phyloP scores from a whole-genome alignment of 2,113 vertebrate genomes.

The Dendrocopos noguchii region DNA sequence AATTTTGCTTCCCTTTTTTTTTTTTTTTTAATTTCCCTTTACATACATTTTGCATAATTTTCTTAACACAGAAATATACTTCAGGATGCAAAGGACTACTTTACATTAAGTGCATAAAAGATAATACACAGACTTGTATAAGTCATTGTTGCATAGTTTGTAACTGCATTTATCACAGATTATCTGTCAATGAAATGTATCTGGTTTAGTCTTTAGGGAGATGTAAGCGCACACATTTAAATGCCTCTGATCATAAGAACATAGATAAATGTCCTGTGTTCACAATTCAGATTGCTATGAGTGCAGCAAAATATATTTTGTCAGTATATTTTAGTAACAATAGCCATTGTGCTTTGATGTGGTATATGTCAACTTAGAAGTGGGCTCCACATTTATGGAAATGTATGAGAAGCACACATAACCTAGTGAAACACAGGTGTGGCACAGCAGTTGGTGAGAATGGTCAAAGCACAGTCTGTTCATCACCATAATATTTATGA shows the following conservation, averaged over 20 bases:
- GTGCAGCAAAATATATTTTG: neutral
- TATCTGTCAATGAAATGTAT: neutral
- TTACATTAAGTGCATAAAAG: neutral
- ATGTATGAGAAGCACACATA: neutral
- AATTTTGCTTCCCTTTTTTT: neutral
- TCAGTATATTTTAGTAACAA: neutral
- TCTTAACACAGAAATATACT: neutral
- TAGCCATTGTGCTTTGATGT: neutral
- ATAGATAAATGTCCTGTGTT: neutral
- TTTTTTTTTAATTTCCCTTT: neutral
- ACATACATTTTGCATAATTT: neutral
- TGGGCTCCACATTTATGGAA: fast-evolving
- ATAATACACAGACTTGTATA: neutral
- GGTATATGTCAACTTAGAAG: neutral
- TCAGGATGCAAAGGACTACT: neutral
- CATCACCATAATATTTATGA: neutral
- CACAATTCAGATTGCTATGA: neutral
- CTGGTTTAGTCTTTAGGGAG: neutral
- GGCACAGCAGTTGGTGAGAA: neutral
- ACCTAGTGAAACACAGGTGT: neutral
- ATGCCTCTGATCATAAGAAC: neutral
- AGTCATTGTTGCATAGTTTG: neutral
- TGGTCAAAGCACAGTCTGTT: neutral
- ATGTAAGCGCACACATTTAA: neutral
- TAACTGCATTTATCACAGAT: neutral